phyloP scores from a whole-genome alignment of 2,113 vertebrate genomes.

The Choloepus hoffmanni region DNA sequence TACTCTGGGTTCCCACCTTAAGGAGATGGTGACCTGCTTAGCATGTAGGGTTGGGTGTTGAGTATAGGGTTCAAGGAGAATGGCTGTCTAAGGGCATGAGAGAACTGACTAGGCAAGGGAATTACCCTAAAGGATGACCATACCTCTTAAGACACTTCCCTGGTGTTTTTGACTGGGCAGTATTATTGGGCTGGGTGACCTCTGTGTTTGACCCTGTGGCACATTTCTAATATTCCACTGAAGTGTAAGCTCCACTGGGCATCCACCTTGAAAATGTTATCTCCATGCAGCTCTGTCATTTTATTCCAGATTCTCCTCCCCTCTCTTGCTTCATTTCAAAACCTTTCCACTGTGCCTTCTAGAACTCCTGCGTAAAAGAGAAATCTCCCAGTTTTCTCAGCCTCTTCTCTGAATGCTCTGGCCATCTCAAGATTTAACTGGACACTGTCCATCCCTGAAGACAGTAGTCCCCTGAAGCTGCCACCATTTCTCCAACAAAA shows the following conservation, averaged over 20 bases:
- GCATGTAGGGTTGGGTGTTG: neutral
- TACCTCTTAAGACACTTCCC: neutral
- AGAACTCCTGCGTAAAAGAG: neutral
- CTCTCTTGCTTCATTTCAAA: neutral
- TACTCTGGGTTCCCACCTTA: neutral
- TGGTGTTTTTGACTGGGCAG: neutral
- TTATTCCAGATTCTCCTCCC: neutral
- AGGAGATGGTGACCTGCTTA: neutral
- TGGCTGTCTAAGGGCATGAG: neutral
- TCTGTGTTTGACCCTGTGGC: neutral
- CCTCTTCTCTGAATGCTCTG: neutral
- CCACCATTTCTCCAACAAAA: neutral
- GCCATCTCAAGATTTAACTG: neutral
- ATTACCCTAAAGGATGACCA: neutral
- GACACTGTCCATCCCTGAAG: neutral
- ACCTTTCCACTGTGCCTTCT: neutral
- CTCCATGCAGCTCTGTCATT: neutral
- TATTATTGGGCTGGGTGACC: neutral
- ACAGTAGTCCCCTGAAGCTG: neutral
- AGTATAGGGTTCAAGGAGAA: neutral
- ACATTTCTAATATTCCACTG: neutral
- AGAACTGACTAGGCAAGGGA: neutral
- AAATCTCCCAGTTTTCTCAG: neutral
- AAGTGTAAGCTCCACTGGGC: neutral
- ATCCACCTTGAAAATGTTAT: neutral